Evolutionary conservation across 2,888 invertebrate genomes (phyloP).

Genomic region (Eilema depressum): DNA sequence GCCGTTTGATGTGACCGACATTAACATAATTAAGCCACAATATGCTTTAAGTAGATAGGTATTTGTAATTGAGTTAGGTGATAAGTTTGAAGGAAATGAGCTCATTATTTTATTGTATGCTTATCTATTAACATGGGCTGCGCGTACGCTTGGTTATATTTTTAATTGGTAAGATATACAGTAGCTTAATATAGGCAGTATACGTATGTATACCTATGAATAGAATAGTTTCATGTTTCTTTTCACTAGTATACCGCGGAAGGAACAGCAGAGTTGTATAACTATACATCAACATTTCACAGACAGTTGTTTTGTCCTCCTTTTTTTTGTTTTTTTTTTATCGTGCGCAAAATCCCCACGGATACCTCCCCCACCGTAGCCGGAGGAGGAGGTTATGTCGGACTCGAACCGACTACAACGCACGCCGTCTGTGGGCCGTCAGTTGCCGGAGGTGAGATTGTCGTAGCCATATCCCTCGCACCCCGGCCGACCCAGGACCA

Average conservation of each 20-base stretch:
- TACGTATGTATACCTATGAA: not conserved
- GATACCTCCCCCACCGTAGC: too few species aligned
- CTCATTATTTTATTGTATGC: not conserved
- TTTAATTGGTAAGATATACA: not conserved
- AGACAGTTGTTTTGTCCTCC: not conserved
- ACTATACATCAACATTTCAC: not conserved
- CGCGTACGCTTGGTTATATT: conserved; percentile 5
- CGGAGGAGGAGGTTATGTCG: too few species aligned
- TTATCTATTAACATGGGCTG: conserved; percentile 7
- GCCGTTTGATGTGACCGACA: conserved; percentile 42
- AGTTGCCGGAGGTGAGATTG: too few species aligned
- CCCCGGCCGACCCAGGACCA: too few species aligned
- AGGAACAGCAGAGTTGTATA: not conserved
- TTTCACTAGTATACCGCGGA: not conserved
- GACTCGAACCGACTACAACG: too few species aligned
- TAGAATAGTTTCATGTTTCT: not conserved
- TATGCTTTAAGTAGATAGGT: conserved; percentile 22
- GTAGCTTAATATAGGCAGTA: not conserved
- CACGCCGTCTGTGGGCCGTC: too few species aligned
- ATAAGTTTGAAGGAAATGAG: conserved; percentile 13
- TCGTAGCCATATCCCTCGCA: too few species aligned
- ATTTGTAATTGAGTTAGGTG: conserved; percentile 10
- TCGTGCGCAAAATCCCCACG: too few species aligned
- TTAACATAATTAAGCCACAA: conserved; percentile 48
- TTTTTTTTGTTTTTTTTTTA: too few species aligned